Conservation (phyloP, 2,888 invertebrate genomes). For the Hyles lineata region DNA sequence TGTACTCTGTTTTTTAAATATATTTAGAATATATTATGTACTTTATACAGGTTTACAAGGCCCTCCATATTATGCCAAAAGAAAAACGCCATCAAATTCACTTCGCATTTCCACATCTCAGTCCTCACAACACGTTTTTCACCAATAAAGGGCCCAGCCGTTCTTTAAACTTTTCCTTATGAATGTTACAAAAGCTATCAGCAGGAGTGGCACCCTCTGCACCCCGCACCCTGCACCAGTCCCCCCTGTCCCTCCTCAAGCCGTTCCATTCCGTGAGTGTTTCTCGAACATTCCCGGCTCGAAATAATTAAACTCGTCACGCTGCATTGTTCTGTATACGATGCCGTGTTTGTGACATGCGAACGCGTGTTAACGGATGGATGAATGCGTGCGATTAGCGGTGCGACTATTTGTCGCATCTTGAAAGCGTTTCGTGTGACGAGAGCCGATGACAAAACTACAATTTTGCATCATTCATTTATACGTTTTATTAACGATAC, state of each 20-base stretch:
- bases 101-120: not conserved
- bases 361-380: constrained; percentile 42
- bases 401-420: constrained; percentile 19
- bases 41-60: no score
- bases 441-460: no score
- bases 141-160: not conserved
- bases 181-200: constrained; percentile 24
- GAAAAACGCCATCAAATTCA: not conserved
- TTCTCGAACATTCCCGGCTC: constrained; percentile 56
- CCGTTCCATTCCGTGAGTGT: constrained; percentile 51
- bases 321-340: constrained; percentile 55
- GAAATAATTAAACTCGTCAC: constrained; percentile 75
- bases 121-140: not conserved
- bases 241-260: constrained; percentile 37
- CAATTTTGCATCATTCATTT: no score
- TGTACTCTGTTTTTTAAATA: no score
- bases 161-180: constrained; percentile 23
- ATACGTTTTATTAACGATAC: no score
- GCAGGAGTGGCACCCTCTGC: constrained; percentile 8
- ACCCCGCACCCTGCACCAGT: constrained; percentile 4
- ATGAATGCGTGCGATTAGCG: constrained; percentile 29
- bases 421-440: not conserved
- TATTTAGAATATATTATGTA: no score
- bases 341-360: constrained; percentile 60
- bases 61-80: not conserved